Conservation (phyloP, 1,140 invertebrate genomes). For the Trichonephila clavata region DNA sequence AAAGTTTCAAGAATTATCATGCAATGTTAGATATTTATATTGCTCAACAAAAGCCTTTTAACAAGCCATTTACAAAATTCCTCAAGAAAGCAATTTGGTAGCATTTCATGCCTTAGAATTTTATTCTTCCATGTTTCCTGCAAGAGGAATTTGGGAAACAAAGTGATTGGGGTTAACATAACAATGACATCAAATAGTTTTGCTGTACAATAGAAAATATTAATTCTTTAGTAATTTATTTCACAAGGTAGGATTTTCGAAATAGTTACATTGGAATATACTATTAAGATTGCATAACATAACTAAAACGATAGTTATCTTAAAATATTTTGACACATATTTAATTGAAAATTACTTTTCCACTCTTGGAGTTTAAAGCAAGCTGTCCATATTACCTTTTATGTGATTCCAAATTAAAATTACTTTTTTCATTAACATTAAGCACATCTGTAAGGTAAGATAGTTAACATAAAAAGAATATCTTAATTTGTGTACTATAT, state of each 20-base stretch:
- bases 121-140: neutral
- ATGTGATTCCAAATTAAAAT: neutral
- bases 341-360: constrained; percentile 2
- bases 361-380: constrained; percentile 13
- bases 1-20: no score
- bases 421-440: no score
- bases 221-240: no score
- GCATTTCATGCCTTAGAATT: no score
- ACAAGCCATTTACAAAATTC: constrained; percentile 11
- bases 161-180: neutral
- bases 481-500: no score
- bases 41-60: neutral
- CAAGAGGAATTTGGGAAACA: constrained; percentile 3
- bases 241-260: no score
- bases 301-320: no score
- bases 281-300: no score
- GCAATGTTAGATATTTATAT: neutral
- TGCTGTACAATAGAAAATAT: neutral
- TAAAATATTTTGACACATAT: neutral
- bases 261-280: no score
- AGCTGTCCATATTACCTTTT: neutral
- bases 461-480: no score
- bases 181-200: constrained; percentile 37
- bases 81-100: neutral
- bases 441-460: no score